These are phyloP conservation scores for Protobothrops mucrosquamatus DNA, from an alignment of 2,113 vertebrate genomes.

Conservation along the genomic window DNA sequence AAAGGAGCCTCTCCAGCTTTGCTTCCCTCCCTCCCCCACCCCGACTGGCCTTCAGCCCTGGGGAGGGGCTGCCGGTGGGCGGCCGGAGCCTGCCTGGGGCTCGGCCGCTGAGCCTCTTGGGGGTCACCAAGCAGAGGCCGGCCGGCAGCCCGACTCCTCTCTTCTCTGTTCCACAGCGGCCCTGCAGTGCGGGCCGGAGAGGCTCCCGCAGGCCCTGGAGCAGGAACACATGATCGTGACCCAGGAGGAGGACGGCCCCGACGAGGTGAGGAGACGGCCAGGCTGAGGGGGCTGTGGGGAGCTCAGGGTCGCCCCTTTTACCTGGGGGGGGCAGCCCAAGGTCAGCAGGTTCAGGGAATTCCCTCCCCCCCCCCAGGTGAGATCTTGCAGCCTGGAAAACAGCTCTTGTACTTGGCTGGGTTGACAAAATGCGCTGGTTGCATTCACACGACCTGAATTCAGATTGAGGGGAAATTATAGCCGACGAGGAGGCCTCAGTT, in stretches of 20 bases:
- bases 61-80: too few species aligned
- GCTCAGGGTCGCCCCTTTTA: neutral
- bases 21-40: neutral
- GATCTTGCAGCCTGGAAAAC: too few species aligned
- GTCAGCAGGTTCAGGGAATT: neutral
- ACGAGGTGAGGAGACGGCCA: slow-evolving; percentile 78
- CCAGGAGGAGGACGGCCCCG: slow-evolving; percentile 82
- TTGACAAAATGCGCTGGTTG: neutral
- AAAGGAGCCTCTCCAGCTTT: too few species aligned
- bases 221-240: slow-evolving; percentile 93
- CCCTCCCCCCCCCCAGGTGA: neutral
- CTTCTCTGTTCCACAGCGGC: slow-evolving; percentile 61
- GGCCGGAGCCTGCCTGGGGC: too few species aligned
- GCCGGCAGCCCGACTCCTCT: too few species aligned
- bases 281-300: neutral
- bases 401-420: too few species aligned
- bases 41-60: too few species aligned
- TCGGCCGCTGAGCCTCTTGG: too few species aligned
- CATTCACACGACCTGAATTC: neutral
- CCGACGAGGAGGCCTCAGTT: too few species aligned
- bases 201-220: slow-evolving; percentile 82
- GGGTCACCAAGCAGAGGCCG: too few species aligned
- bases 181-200: slow-evolving; percentile 80
- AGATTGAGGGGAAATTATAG: too few species aligned
- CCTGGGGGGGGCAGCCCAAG: neutral